phyloP scores from a whole-genome alignment of 2,113 vertebrate species.

The Oncorhynchus keta region DNA sequence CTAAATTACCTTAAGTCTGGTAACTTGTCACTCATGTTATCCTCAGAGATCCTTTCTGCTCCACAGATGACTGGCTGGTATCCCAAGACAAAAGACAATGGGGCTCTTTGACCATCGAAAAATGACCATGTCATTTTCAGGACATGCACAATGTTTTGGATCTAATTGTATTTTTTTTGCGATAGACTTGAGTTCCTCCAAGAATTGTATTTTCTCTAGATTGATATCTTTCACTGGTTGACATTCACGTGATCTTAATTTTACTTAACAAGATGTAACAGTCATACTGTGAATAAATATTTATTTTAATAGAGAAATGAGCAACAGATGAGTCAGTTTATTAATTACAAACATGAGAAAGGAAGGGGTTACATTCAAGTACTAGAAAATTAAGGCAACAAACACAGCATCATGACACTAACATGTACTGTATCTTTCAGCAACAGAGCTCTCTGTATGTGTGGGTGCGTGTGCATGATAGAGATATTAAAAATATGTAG shows the following conservation, averaged over 20 bases:
- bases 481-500: conserved; percentile 1
- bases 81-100: too few relatives aligned
- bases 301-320: background rate
- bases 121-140: too few relatives aligned
- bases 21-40: too few relatives aligned
- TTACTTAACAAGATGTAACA: too few relatives aligned
- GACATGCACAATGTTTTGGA: too few relatives aligned
- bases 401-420: conserved; percentile 37
- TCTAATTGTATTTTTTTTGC: too few relatives aligned
- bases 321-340: conserved; percentile 19
- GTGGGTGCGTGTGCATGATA: background rate
- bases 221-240: too few relatives aligned
- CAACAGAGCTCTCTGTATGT: background rate
- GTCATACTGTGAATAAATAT: background rate
- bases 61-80: too few relatives aligned
- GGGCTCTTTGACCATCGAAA: too few relatives aligned
- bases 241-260: too few relatives aligned
- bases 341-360: conserved; percentile 32
- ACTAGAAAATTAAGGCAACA: conserved; percentile 23
- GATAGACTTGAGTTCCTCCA: too few relatives aligned
- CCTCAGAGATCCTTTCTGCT: background rate
- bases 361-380: conserved; percentile 42
- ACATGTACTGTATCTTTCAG: conserved; percentile 10
- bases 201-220: too few relatives aligned
- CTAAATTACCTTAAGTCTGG: background rate